A percentile compares a stretch with the other conserved stretches of the same genome.
These are phyloP conservation scores for Cydia strobilella DNA, from an alignment of 1,140 invertebrate genomes.

Conservation along the genomic window DNA sequence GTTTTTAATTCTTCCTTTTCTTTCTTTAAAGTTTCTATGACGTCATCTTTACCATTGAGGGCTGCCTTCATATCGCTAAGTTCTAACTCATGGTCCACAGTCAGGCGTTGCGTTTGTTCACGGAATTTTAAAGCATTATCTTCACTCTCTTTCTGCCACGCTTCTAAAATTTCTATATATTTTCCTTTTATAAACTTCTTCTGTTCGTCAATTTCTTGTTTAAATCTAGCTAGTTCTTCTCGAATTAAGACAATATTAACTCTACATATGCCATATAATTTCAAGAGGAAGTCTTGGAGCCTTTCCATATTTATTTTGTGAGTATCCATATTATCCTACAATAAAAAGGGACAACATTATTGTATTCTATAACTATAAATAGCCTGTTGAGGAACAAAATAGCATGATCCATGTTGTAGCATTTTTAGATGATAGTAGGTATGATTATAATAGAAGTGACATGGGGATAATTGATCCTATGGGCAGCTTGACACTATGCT, in stretches of 20 bases:
- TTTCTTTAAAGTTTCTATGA: constrained; percentile 77
- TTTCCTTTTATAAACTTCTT: constrained; percentile 79
- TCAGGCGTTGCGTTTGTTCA: constrained; percentile 82
- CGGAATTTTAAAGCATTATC: constrained; percentile 80
- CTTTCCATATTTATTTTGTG: constrained; percentile 80
- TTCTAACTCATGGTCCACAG: constrained; percentile 85
- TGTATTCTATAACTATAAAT: constrained; percentile 31
- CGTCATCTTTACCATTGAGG: constrained; percentile 80
- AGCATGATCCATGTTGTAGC: constrained; percentile 19
- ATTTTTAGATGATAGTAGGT: not conserved
- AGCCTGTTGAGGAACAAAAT: constrained; percentile 13
- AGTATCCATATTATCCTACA: constrained; percentile 82
- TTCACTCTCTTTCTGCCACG: constrained; percentile 78
- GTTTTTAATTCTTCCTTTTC: constrained; percentile 76
- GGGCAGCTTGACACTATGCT: too few species aligned
- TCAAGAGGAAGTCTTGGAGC: constrained; percentile 74
- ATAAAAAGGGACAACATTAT: constrained; percentile 39
- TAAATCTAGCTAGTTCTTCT: constrained; percentile 81
- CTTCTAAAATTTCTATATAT: constrained; percentile 79
- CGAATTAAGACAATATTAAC: constrained; percentile 82
- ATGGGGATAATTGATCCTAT: not conserved
- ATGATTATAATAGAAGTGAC: not conserved
- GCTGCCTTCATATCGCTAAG: constrained; percentile 82
- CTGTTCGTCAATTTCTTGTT: constrained; percentile 76
- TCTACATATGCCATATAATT: constrained; percentile 76